A percentile compares a stretch with the other conserved stretches of the same genome.
Evolutionary conservation across 2,888 invertebrate species (phyloP).

Genomic region (Drosophila rellima): DNA sequence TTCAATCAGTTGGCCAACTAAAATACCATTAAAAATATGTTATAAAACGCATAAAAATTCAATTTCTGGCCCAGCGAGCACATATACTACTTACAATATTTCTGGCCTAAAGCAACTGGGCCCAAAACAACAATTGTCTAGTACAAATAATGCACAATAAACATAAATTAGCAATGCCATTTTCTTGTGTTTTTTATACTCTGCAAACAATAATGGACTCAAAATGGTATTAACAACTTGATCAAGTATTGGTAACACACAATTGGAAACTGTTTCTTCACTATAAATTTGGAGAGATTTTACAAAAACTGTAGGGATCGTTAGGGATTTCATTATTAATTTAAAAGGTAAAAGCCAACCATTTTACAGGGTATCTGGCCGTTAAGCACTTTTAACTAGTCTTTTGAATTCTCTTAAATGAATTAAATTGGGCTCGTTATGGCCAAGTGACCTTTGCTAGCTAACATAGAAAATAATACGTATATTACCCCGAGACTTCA

Average conservation of each 20-base stretch:
- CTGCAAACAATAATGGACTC: neutral
- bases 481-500: conserved; percentile 18
- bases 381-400: neutral
- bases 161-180: conserved; percentile 70
- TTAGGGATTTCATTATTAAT: neutral
- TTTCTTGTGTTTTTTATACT: conserved; percentile 28
- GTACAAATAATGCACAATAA: conserved; percentile 71
- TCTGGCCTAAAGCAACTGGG: conserved; percentile 38
- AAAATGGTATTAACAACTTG: neutral
- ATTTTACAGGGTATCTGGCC: neutral
- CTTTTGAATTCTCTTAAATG: conserved; percentile 31
- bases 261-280: neutral
- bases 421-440: conserved; percentile 62
- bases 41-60: conserved; percentile 61
- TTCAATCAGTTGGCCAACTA: conserved; percentile 70
- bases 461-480: conserved; percentile 13
- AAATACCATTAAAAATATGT: conserved; percentile 62
- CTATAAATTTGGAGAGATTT: neutral
- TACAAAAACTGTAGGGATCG: neutral
- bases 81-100: conserved; percentile 8
- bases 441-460: conserved; percentile 49
- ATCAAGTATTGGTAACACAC: neutral
- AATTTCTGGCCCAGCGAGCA: conserved; percentile 47
- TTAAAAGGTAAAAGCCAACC: neutral
- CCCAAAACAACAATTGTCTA: conserved; percentile 50